phyloP scores from a whole-genome alignment of 2,797 vertebrate genomes.

The Lutjanus campechanus region DNA sequence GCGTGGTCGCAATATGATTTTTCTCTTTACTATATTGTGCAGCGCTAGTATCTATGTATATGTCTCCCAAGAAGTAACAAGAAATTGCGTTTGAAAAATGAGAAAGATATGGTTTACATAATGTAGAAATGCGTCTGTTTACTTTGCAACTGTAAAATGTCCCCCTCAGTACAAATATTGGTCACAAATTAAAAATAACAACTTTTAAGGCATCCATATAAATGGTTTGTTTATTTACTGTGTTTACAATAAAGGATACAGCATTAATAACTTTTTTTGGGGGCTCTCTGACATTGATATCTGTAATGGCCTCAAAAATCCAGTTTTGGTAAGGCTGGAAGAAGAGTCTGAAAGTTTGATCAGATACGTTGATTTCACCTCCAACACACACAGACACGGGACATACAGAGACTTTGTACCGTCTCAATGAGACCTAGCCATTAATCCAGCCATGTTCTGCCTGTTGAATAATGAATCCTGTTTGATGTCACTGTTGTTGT shows the following conservation, averaged over 20 bases:
- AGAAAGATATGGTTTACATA: neutral
- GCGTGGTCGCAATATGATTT: too few species aligned
- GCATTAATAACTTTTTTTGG: neutral
- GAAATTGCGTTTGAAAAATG: neutral
- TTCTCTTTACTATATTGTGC: too few species aligned
- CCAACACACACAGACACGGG: neutral
- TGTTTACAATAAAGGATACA: neutral
- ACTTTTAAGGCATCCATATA: neutral
- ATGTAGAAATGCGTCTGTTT: neutral
- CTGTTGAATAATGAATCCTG: slow-evolving; percentile 48
- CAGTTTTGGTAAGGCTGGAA: neutral
- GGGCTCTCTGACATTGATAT: neutral
- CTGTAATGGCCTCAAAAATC: neutral
- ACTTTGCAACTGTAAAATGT: neutral
- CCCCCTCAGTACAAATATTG: neutral
- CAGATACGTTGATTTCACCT: slow-evolving; percentile 14
- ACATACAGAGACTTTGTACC: slow-evolving; percentile 1
- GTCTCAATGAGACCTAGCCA: slow-evolving; percentile 20
- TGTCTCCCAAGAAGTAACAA: neutral
- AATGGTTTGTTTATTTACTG: neutral
- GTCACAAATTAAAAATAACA: neutral
- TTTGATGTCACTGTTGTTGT: slow-evolving; percentile 60
- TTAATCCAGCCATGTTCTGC: slow-evolving; percentile 40
- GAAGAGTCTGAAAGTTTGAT: slow-evolving; percentile 27
- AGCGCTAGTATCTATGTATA: too few species aligned